Evolutionary conservation across 1,140 invertebrate genomes (phyloP).

Genomic region (Drosophila tristis): DNA sequence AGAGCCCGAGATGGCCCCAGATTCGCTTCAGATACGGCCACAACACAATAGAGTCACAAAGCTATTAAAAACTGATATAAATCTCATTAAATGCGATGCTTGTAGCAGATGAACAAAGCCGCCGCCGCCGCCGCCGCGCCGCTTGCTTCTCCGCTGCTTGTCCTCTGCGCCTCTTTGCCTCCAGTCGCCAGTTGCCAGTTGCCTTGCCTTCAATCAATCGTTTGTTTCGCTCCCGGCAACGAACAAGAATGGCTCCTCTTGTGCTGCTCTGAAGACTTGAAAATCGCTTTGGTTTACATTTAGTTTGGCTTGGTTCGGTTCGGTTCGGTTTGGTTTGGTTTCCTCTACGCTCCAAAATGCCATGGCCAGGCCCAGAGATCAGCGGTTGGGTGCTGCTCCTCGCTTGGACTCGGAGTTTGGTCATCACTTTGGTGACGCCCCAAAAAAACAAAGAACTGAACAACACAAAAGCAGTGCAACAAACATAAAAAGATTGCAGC

Average conservation of each 20-base stretch:
- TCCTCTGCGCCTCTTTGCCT: neutral
- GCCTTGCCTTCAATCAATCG: conserved; percentile 76
- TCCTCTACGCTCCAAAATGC: conserved; percentile 43
- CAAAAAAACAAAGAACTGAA: conserved; percentile 11
- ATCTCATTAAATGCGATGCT: conserved; percentile 80
- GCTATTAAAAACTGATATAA: conserved; percentile 82
- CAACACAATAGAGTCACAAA: conserved; percentile 77
- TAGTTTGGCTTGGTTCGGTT: neutral
- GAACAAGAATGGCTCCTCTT: conserved; percentile 63
- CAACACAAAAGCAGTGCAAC: neutral
- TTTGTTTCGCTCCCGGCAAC: conserved; percentile 72
- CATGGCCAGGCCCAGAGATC: conserved; percentile 40
- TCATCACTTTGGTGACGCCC: conserved; percentile 62
- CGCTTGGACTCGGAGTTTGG: conserved; percentile 43
- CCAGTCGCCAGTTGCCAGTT: neutral
- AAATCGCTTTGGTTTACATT: conserved; percentile 29
- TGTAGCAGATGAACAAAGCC: conserved; percentile 78
- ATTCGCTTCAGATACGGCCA: conserved; percentile 51
- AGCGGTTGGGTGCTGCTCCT: conserved; percentile 17
- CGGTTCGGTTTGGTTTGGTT: neutral
- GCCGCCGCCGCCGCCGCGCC: conserved; percentile 27
- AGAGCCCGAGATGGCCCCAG: conserved; percentile 39
- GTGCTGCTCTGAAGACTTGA: conserved; percentile 3
- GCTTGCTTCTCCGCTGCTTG: neutral
- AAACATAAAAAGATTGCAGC: conserved; percentile 23